Evolutionary conservation across 1,140 invertebrate genomes (phyloP).

Genomic region (Platyscapa corneri): DNA sequence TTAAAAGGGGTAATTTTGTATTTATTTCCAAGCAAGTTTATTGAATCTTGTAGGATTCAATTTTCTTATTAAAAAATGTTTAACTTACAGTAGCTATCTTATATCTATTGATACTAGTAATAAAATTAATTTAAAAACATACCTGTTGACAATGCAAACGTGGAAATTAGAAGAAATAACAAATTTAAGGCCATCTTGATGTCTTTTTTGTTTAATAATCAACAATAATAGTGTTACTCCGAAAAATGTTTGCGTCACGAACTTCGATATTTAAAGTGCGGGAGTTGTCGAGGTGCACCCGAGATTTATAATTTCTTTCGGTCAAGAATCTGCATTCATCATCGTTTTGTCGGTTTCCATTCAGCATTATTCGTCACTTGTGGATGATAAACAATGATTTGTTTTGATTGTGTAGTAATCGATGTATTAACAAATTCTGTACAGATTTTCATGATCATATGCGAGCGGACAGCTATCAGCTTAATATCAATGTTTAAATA

Average conservation of each 20-base stretch:
- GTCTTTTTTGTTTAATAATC: neutral
- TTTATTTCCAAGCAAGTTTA: neutral
- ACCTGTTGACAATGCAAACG: neutral
- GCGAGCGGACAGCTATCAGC: neutral
- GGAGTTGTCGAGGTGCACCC: neutral
- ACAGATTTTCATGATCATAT: slow-evolving; percentile 3
- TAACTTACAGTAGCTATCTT: neutral
- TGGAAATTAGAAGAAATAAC: neutral
- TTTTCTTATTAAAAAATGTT: too few species aligned
- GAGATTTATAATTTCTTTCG: slow-evolving; percentile 35
- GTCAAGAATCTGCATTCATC: slow-evolving; percentile 42
- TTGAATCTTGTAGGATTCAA: too few species aligned
- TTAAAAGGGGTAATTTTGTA: neutral
- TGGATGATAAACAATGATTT: slow-evolving; percentile 12
- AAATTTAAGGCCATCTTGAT: neutral
- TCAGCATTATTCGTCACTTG: slow-evolving; percentile 26
- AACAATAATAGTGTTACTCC: neutral
- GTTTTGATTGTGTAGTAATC: slow-evolving; percentile 19
- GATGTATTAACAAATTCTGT: neutral
- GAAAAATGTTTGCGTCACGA: neutral
- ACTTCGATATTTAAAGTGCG: slow-evolving; percentile 5
- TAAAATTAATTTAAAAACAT: neutral
- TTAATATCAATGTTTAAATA: neutral
- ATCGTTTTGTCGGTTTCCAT: slow-evolving; percentile 40
- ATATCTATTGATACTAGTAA: neutral